Base-by-base conservation (phyloP, 2,888 invertebrate species). In the Latheticus oryzae region DNA sequence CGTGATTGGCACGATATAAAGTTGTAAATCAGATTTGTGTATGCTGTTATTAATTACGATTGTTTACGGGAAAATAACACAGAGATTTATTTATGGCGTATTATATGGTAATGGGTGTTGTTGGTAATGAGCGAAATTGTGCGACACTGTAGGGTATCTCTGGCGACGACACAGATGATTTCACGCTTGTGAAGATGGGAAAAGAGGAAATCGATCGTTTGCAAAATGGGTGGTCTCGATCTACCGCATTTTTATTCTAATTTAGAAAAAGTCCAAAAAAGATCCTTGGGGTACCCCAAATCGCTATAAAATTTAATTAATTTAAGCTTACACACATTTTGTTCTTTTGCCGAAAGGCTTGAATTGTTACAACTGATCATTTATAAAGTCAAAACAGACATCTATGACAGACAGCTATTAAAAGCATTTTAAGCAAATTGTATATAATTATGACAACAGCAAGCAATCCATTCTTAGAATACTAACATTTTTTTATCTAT, bases 31-130 rank as follows among this genome's bases (percentile, higher is more conserved):
- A 37, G 28, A 23, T 7, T 19, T 16, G 13, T 24, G 50, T 30
- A 50, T 35, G 48, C 37, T 48, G 37, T 48, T 50, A 50, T 50
- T 50, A 50, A 50, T 50, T 50, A 50, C 50, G 38, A 50, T 26
- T 50, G 50, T 50, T 50, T 38, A 38, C 23, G 47, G n/a, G n/a
- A n/a, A n/a, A n/a, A n/a, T n/a, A n/a, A n/a, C n/a, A n/a, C n/a
- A n/a, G 26, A 28, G 24, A 38, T 30, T 37, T 50, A 38, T 50
- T 50, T 50, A 50, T 50, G 30, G 50, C 15, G 48, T 24, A 47
- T 47, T 47, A 47, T 47, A 47, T 47, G 47, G 11, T 47, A 47
- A 47, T 47, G 33, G 13, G 33, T 9, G n/a, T 38, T 32, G 19
- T 33, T 33, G 33, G 32, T 47, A 47, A 47, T 47, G 47, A 33